Base-by-base conservation (phyloP, 1,140 invertebrate species). In the Drosophila mauritiana region DNA sequence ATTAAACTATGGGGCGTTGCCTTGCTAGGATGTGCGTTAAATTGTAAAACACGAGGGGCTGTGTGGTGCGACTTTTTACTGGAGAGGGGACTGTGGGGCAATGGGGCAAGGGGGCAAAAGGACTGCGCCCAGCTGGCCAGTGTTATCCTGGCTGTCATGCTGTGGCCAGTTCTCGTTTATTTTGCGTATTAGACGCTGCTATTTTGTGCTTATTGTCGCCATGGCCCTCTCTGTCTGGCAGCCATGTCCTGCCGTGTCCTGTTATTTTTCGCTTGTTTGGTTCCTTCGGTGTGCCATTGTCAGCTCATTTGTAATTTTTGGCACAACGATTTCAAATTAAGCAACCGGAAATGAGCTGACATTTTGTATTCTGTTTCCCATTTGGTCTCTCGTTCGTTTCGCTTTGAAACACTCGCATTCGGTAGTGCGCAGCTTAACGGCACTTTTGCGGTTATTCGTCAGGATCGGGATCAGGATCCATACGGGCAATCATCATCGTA, bases 221-320 rank as follows among this genome's bases (percentile, higher is more conserved):
- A 31, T 51, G 13, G 25, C 31, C 37, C 36, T 22, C 42, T 56
- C 36, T 13, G 43, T 55, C 55, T 39, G 48, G 53, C 40, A 34
- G 46, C 51, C 42, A 45, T 45, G 42, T 20, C 51, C 17, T 57
- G 65, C 45, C 57, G 52, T 80, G 72, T 75, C 68, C 77, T 89
- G 77, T 89, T 89, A 84, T 89, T 89, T 81, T 89, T 78, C 84
- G 84, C 76, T 89, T 88, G 83, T 88, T 88, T 88, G 83, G 80
- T 64, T 80, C 83, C 83, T 79, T 70, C 77, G 79, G 83, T 88
- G 86, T 73, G 73, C 77, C 81, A 85, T 85, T 85, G 81, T 81
- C 81, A 85, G 83, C 83, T 89, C 84, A 89, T 89, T 89, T 89
- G 80, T 80, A 89, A 89, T 89, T 89, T 89, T 88, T 89, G 70